phyloP scores from a whole-genome alignment of 2,113 vertebrate genomes.

The Dolichotis patagonum region DNA sequence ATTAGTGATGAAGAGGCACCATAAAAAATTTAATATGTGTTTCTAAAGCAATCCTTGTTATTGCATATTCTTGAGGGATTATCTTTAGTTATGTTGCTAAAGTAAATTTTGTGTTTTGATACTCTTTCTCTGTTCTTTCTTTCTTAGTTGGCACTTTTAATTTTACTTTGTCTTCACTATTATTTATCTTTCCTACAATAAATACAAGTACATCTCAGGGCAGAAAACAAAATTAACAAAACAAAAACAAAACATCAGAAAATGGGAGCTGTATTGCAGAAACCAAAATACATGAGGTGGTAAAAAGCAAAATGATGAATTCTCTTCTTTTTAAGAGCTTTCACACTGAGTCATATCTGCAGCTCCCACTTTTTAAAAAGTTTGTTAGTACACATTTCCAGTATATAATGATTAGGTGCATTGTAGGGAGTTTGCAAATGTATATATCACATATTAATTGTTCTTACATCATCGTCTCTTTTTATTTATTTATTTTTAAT shows the following conservation, averaged over 20 bases:
- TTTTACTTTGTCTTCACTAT: slow-evolving; percentile 9
- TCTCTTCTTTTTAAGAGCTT: not conserved
- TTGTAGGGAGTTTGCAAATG: not conserved
- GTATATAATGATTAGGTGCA: not conserved
- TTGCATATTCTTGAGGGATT: not conserved
- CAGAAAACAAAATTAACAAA: not conserved
- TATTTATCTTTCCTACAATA: not conserved
- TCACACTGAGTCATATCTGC: not conserved
- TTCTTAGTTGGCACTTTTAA: not conserved
- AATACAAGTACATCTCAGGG: slow-evolving; percentile 3
- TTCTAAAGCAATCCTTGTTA: not conserved
- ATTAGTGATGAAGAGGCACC: not conserved
- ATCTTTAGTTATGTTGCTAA: not conserved
- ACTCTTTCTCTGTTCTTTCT: not conserved
- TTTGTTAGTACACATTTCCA: not conserved
- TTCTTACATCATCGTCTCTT: not conserved
- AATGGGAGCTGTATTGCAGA: not conserved
- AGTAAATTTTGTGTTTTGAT: not conserved
- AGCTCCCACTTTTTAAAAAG: not conserved
- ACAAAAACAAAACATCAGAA: not conserved
- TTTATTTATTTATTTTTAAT: not conserved
- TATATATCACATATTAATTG: not conserved
- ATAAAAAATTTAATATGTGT: slow-evolving; percentile 24
- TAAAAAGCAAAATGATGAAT: not conserved
- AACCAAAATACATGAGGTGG: not conserved